Conservation (phyloP, 2,797 vertebrate genomes). For the Sitta carolinensis region DNA sequence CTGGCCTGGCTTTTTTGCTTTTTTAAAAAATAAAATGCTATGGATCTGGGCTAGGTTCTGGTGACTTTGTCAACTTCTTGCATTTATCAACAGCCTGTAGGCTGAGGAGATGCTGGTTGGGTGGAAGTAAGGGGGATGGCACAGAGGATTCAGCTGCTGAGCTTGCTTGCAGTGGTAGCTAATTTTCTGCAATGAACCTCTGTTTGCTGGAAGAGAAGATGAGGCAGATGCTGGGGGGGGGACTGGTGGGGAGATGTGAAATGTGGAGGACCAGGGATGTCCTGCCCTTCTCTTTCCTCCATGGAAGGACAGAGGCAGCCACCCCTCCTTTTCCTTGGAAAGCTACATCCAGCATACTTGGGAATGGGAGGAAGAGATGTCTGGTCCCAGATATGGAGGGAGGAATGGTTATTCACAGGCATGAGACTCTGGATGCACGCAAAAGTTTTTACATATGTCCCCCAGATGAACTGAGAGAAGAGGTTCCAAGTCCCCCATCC, state of each 20-base stretch:
- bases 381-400: not conserved
- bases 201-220: not conserved
- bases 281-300: not conserved
- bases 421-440: not conserved
- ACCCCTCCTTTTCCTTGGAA: not conserved
- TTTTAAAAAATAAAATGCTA: not conserved
- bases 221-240: not conserved
- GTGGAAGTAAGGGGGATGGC: not conserved
- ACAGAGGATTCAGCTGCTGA: not conserved
- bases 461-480: conserved; percentile 22
- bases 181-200: not conserved
- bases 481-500: not conserved
- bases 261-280: not conserved
- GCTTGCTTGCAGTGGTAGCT: not conserved
- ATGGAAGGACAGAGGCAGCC: not conserved
- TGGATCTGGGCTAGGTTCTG: not conserved
- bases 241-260: not conserved
- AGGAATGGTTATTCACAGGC: not conserved
- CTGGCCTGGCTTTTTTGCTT: not conserved
- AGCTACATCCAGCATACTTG: not conserved
- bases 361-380: not conserved
- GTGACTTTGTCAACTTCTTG: conserved; percentile 24
- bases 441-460: conserved; percentile 14
- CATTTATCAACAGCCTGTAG: not conserved
- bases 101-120: not conserved